Percentiles rank a stretch among this genome's conserved stretches.
These are phyloP conservation scores for Diarsia dahlii DNA, from an alignment of 2,888 invertebrate genomes.

Conservation along the genomic window DNA sequence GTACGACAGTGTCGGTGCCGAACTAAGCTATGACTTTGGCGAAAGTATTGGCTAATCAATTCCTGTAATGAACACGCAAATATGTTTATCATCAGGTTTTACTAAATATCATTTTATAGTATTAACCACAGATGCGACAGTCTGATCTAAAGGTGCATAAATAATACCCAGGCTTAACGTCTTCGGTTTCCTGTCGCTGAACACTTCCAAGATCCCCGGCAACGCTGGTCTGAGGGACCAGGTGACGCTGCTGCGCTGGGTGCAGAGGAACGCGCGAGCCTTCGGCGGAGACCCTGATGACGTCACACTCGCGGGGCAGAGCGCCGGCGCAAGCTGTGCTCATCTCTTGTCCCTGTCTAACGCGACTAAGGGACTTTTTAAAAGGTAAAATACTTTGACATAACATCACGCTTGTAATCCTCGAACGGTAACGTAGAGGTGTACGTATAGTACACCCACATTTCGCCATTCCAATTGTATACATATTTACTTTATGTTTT, in stretches of 20 bases:
- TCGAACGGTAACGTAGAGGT: no score
- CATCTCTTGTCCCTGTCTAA: slow-evolving; percentile 69
- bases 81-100: background rate
- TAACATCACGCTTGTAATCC: no score
- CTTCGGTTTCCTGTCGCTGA: slow-evolving; percentile 76
- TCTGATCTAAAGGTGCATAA: background rate
- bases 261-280: slow-evolving; percentile 66
- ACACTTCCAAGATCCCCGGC: slow-evolving; percentile 71
- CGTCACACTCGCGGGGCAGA: slow-evolving; percentile 71
- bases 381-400: slow-evolving; percentile 60
- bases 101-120: background rate
- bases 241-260: slow-evolving; percentile 71
- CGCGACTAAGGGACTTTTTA: slow-evolving; percentile 65
- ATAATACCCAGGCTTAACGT: slow-evolving; percentile 61
- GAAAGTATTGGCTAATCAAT: background rate
- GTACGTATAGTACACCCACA: no score
- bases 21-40: background rate
- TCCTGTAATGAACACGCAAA: background rate
- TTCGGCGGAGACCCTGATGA: slow-evolving; percentile 70
- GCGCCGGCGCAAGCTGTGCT: slow-evolving; percentile 64
- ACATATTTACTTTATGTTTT: background rate
- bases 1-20: background rate
- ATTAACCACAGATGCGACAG: background rate
- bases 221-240: slow-evolving; percentile 73
- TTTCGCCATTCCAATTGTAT: no score